phyloP scores from a whole-genome alignment of 2,113 vertebrate species.

The Octodon degus region DNA sequence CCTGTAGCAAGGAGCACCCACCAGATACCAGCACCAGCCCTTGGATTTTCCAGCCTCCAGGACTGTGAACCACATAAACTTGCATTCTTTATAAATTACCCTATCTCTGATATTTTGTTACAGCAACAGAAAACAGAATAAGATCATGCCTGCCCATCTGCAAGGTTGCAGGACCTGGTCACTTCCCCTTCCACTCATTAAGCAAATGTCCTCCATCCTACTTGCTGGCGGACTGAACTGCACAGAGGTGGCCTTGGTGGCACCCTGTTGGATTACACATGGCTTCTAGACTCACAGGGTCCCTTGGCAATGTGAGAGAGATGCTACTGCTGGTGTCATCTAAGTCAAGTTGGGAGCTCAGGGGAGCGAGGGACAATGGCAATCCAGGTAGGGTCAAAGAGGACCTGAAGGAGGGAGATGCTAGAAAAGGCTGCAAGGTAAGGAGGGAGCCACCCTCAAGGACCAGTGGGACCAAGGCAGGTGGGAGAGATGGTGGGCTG shows the following conservation, averaged over 20 bases:
- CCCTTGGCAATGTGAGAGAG: neutral
- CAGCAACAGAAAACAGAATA: neutral
- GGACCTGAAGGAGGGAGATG: neutral
- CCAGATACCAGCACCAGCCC: neutral
- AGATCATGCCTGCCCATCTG: neutral
- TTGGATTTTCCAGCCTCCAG: neutral
- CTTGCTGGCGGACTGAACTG: neutral
- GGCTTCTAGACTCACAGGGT: neutral
- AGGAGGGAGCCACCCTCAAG: neutral
- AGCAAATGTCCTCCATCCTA: neutral
- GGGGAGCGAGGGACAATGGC: neutral
- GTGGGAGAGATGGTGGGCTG: no score
- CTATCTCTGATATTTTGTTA: neutral
- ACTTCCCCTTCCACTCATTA: neutral
- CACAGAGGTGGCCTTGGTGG: neutral
- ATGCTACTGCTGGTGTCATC: neutral
- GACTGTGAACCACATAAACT: neutral
- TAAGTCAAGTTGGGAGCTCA: neutral
- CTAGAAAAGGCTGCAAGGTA: neutral
- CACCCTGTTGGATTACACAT: neutral
- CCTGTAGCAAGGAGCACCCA: neutral
- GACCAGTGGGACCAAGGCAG: neutral
- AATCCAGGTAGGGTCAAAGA: neutral
- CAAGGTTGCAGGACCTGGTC: neutral
- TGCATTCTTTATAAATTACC: neutral